phyloP scores from a whole-genome alignment of 2,113 vertebrate species.

The Podarcis muralis region DNA sequence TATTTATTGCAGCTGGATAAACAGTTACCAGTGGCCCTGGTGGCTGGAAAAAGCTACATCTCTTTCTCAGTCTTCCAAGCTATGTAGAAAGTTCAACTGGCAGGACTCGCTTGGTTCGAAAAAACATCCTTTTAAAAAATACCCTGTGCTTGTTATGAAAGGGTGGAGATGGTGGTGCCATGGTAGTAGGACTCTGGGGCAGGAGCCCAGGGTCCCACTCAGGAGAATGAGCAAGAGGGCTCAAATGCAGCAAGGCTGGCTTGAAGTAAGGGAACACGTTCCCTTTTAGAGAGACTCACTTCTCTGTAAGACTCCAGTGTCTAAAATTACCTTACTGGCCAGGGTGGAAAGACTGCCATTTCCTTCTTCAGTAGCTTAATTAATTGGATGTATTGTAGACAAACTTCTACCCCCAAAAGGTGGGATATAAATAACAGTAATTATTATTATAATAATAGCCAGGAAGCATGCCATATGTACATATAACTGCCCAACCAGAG shows the following conservation, averaged over 20 bases:
- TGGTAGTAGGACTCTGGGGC: not conserved
- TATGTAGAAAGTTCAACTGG: slow-evolving; percentile 19
- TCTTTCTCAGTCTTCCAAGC: not conserved
- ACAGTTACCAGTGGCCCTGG: not conserved
- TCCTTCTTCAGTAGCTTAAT: not conserved
- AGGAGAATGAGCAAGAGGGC: not conserved
- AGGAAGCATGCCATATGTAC: not conserved
- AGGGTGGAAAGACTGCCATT: not conserved
- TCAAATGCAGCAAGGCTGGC: not conserved
- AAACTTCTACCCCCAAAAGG: not conserved
- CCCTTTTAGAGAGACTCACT: not conserved
- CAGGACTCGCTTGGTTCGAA: not conserved
- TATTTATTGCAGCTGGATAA: slow-evolving; percentile 45
- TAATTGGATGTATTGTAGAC: not conserved
- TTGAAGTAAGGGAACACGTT: not conserved
- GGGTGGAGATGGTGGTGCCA: not conserved
- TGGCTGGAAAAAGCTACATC: fast-evolving
- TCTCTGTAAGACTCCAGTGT: not conserved
- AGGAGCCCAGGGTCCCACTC: not conserved
- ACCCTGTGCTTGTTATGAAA: not conserved
- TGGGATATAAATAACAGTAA: too few species aligned
- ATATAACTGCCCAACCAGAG: not conserved
- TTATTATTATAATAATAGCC: not conserved
- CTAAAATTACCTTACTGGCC: not conserved
- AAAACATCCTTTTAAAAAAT: not conserved